Evolutionary conservation across 2,797 vertebrate species (phyloP).

Genomic region (Sternotherus odoratus): DNA sequence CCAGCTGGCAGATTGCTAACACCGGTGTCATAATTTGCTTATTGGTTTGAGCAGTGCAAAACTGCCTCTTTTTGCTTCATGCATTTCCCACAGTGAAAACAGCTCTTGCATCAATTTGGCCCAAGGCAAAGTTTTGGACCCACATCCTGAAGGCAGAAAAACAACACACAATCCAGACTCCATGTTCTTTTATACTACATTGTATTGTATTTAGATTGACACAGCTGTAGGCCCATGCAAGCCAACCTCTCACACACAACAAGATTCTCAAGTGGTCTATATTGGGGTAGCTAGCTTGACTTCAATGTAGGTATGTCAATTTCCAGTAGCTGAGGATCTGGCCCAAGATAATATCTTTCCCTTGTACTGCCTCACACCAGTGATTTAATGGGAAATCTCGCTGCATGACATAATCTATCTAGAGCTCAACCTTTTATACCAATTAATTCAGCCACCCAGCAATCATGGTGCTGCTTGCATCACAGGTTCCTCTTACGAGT

Average conservation of each 20-base stretch:
- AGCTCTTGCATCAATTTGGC: neutral
- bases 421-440: neutral
- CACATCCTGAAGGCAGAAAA: neutral
- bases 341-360: neutral
- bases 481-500: neutral
- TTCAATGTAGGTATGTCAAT: neutral
- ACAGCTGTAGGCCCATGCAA: neutral
- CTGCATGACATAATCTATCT: neutral
- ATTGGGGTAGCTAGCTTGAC: neutral
- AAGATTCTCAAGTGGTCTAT: neutral
- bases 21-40: neutral
- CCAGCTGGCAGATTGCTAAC: neutral
- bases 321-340: neutral
- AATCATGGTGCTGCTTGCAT: neutral
- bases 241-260: neutral
- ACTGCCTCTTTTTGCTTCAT: neutral
- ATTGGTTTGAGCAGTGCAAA: neutral
- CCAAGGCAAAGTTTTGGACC: rapidly evolving
- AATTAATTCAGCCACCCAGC: neutral
- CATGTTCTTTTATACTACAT: neutral
- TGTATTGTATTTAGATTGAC: neutral
- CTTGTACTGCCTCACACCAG: neutral
- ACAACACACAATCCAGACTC: neutral
- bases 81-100: neutral
- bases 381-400: neutral